Evolutionary conservation across 2,888 invertebrate species (phyloP), one percentile per base, ranked within the genome.

Genomic region (Campoplex nolae): DNA sequence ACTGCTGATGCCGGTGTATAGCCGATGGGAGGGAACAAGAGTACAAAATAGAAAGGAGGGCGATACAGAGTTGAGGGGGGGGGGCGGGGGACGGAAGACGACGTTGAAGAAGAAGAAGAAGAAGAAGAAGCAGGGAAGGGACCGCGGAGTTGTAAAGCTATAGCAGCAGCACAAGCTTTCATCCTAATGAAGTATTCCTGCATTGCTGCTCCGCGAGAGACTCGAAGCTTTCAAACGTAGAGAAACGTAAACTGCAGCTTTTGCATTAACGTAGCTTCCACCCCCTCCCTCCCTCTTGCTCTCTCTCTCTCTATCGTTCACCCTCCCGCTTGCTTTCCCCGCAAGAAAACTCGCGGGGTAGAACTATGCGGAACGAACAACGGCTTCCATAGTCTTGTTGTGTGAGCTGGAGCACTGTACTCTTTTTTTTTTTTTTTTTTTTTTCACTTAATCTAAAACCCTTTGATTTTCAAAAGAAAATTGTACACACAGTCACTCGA

Each of bases 131-230:
- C 28, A 75, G 76, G 78, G 83, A 76, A 87, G 86, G 82, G 86
- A 79, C 67, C 58, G 73, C 76, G 83, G 71, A 85, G 84, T 88
- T 88, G 88, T 86, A 88, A 88, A 88, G 85, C 86, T 89, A 84
- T 81, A 51, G 71, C 74, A 51, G 71, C 74, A 32, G 89, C 87
- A 77, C 78, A 89, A 93, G 94, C 94, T 94, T 94, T 94, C 93
- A 94, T 94, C 93, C 91, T 94, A 93, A 94, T 94, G 93, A 94
- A 94, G 93, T 93, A 86, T 86, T 86, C 81, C 81, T 71, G 32
- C 68, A 70, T 73, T 82, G 75, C 62, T 76, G 65, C 51, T 75
- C 45, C 65, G 62, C 83, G 67, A 75, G 76, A 79, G 82, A 76
- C 74, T 83, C 76, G 71, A 73, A 68, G 71, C 88, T 83, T 90